Evolutionary conservation across 2,113 vertebrate genomes (phyloP).

Genomic region (Struthio camelus): DNA sequence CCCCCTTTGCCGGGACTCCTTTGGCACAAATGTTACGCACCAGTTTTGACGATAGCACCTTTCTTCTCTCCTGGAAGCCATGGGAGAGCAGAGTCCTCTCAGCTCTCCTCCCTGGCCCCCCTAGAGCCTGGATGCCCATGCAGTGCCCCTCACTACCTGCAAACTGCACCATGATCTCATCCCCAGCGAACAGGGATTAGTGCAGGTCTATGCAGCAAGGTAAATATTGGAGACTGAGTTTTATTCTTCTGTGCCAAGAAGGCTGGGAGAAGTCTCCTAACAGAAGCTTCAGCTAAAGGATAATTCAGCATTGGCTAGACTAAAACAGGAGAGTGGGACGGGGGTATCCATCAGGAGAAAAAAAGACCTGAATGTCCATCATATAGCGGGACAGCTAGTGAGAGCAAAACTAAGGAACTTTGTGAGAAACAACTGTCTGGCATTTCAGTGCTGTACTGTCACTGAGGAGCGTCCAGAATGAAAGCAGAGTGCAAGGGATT

Average conservation of each 20-base stretch:
- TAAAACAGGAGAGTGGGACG: neutral
- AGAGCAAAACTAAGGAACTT: neutral
- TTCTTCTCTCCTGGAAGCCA: neutral
- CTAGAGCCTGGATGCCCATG: neutral
- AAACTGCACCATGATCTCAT: rapidly evolving
- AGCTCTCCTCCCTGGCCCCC: neutral
- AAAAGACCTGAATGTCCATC: neutral
- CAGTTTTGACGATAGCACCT: neutral
- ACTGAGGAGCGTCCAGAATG: neutral
- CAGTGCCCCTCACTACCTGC: neutral
- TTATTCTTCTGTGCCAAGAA: neutral
- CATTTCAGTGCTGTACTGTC: neutral
- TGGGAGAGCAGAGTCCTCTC: neutral
- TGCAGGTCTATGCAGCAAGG: neutral
- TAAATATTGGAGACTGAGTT: neutral
- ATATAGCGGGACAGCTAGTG: neutral
- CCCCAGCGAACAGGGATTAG: neutral
- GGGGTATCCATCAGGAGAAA: neutral
- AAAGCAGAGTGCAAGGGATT: neutral
- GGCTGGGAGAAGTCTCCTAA: neutral
- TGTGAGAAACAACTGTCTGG: neutral
- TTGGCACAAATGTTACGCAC: neutral
- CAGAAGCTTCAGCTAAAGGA: neutral
- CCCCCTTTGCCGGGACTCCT: neutral
- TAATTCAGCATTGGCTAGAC: neutral